Evolutionary conservation across 2,888 invertebrate species (phyloP), one percentile per base, ranked within the genome.

Genomic region (Sinotaia quadrata): DNA sequence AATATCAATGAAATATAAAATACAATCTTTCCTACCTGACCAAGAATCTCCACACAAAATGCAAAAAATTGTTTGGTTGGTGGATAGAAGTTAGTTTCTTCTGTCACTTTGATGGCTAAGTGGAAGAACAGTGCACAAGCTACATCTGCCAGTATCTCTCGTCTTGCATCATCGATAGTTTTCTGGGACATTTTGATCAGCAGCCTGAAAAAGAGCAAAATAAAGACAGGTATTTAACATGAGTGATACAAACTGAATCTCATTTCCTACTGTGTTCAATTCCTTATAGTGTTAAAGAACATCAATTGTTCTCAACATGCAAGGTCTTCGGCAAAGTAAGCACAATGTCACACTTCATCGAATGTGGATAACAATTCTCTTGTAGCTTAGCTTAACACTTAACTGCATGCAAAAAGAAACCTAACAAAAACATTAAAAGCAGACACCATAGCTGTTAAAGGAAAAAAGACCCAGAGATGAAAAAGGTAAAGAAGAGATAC

Each of bases 41-140:
- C 94, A 29, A 95, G 89, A 74, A 92, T 91, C 76, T 93, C 92
- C 51, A 94, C 87, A 75, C 92, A 91, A 51, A 91, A 91, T 0
- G 91, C 90, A 77, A 93, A 92, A 61, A 94, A 89, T 77, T 93
- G 92, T 80, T 92, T 91, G 0, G 93, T 92, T 0, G 94, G 93
- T 29, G 92, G 91, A 88, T 93, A 94, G 63, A 90, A 88, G 73
- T 91, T 89, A 12, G 92, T 91, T 77, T 93, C 92, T 75, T 93
- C 92, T 52, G 91, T 91, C 70, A 93, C 91, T 76, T 91, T 88
- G 15, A 91, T 90, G 2, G 93, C 90, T 69, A 94, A 85, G 73
- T 91, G 89, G 85, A 93, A 93, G 87, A 93, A 93, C 36, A 93
- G 85, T 1, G 75, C 75, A 65, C 80, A 80, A n/a, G 80, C 83